Evolutionary conservation across 2,113 vertebrate genomes (phyloP).

Genomic region (Sprattus sprattus): DNA sequence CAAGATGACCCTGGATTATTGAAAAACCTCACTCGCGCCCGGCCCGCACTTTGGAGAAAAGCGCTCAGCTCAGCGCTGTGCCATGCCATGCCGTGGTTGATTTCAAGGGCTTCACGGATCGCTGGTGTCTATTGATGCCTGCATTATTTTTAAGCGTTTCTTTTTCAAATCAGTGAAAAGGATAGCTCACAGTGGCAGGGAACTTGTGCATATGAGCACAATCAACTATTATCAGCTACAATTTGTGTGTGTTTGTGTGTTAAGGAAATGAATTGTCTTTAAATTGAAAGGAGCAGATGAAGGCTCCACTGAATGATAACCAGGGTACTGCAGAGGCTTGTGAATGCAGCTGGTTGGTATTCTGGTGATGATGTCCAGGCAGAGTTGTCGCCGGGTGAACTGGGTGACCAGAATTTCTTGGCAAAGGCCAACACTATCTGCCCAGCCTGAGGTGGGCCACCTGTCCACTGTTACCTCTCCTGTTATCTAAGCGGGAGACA

Average conservation of each 20-base stretch:
- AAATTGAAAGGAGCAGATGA: no score
- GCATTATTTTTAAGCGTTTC: not conserved
- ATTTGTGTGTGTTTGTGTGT: no score
- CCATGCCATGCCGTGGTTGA: not conserved
- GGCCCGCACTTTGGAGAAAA: not conserved
- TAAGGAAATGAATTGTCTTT: no score
- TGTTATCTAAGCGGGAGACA: not conserved
- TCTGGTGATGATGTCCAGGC: conserved; percentile 21
- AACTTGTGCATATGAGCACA: conserved; percentile 4
- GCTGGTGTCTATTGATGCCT: not conserved
- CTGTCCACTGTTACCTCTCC: not conserved
- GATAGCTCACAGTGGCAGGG: conserved; percentile 32
- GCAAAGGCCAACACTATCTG: conserved; percentile 1
- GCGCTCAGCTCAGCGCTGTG: not conserved
- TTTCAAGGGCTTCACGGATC: not conserved
- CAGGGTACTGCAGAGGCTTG: conserved; percentile 27
- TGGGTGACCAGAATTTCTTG: not conserved
- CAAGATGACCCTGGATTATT: not conserved
- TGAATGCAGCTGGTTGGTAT: conserved; percentile 24
- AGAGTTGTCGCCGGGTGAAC: conserved; percentile 38
- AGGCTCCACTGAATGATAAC: not conserved
- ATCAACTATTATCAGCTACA: not conserved
- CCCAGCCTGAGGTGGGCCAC: conserved; percentile 12
- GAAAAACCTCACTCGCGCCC: not conserved
- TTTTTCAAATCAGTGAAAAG: not conserved